Conservation (phyloP, 2,113 vertebrate genomes). For the Hemibagrus wyckioides region DNA sequence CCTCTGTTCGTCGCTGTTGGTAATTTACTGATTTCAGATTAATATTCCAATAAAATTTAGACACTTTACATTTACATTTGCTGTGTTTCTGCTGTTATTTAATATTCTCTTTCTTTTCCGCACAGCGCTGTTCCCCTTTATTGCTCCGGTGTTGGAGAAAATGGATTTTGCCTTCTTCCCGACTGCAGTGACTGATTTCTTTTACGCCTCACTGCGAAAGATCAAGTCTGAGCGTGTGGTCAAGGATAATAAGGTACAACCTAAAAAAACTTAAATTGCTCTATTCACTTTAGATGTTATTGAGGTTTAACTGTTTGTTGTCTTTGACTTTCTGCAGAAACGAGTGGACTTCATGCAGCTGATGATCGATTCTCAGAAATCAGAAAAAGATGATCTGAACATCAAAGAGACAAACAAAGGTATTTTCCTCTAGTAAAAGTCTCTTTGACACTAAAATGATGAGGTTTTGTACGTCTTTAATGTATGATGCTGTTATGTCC, state of each 20-base stretch:
- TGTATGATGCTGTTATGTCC: background rate
- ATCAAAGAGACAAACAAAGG: constrained; percentile 10
- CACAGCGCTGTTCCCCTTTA: constrained; percentile 67
- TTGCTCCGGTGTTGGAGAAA: constrained; percentile 47
- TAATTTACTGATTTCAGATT: background rate
- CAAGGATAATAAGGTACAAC: constrained; percentile 50
- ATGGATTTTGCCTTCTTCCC: constrained; percentile 60
- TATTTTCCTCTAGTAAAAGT: background rate
- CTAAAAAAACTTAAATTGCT: background rate
- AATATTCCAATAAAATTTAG: constrained; percentile 74
- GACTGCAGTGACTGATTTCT: constrained; percentile 51
- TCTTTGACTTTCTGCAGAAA: constrained; percentile 64
- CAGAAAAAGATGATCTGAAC: fast-evolving
- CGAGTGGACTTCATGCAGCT: constrained; percentile 85
- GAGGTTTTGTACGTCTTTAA: background rate
- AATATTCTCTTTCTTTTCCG: background rate
- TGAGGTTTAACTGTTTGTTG: background rate
- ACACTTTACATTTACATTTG: background rate
- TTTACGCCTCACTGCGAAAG: constrained; percentile 57
- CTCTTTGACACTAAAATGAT: no score
- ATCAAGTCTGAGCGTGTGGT: constrained; percentile 60
- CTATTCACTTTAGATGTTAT: background rate
- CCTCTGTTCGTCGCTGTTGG: constrained; percentile 58
- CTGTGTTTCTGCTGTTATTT: background rate
- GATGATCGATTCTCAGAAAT: constrained; percentile 81